Evolutionary conservation across 2,888 invertebrate genomes (phyloP), one percentile per base, ranked within the genome.

Genomic region (Leptinotarsa haldemani): DNA sequence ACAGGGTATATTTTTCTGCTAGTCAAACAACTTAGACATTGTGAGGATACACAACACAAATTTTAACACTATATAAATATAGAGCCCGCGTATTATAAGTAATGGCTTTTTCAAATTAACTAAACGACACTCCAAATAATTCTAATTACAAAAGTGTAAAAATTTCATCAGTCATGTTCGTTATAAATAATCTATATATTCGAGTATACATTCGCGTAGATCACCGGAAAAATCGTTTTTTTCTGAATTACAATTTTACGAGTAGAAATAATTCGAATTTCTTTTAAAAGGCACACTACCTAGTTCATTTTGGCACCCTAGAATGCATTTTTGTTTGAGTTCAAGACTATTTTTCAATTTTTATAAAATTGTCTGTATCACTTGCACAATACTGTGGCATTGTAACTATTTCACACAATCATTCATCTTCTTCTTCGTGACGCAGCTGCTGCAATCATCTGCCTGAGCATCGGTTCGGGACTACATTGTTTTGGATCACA

Each of bases 401-500:
- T 83, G 82, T 83, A 84, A 84, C 84, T 83, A 83, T 79, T 80
- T 78, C 70, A 73, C 68, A 75, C 53, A 65, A 61, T 77, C 79
- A 80, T 81, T 84, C 92, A 93, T 92, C 93, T 91, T 88, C 93
- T 90, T 85, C 92, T 91, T 82, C 92, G 90, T 78, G 93, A 92
- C 79, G 93, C 93, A 79, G 94, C 94, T 70, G 94, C 94, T 69
- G 94, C 94, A 85, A 97, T 95, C 93, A 96, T 95, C 89, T 96
- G 95, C 85, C 94, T 91, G 85, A 96, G 89, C 93, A 95, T 94
- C 73, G 96, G 96, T 87, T 96, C 95, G 63, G 97, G 96, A 81
- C 94, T 94, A 88, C 97, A 97, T 79, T 93, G 92, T 88, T 94
- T 94, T 74, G 97, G 97, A 88, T 97, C 95, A 88, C 97, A 97